Percentiles rank a stretch among this genome's conserved stretches.
These are phyloP conservation scores for Lepilemur septentrionalis DNA, from an alignment of 2,797 vertebrate genomes.

Conservation along the genomic window DNA sequence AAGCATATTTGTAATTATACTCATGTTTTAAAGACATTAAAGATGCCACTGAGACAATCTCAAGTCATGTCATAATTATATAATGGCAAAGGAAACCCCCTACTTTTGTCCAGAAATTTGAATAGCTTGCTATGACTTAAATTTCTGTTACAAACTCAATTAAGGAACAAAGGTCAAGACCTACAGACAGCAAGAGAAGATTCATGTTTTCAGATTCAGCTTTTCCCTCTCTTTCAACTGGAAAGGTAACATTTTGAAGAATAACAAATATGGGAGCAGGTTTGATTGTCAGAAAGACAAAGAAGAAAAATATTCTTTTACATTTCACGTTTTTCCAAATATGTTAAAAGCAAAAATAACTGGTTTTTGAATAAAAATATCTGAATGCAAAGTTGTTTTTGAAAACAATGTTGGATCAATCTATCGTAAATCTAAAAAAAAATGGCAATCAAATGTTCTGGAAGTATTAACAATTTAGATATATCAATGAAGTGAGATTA, in stretches of 20 bases:
- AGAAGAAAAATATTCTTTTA: background rate
- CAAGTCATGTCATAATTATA: background rate
- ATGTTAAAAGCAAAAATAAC: constrained; percentile 22
- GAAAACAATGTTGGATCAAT: background rate
- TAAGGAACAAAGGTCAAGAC: background rate
- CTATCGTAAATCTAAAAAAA: background rate
- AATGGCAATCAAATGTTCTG: background rate
- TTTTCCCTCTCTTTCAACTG: background rate
- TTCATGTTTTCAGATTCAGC: background rate
- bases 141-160: background rate
- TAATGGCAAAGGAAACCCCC: background rate
- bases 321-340: background rate
- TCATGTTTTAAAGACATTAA: background rate
- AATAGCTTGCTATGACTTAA: background rate
- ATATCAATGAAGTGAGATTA: background rate
- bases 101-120: background rate
- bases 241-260: background rate
- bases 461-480: background rate
- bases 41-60: background rate
- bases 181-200: background rate
- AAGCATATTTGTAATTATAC: background rate
- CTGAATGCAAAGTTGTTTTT: background rate
- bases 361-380: background rate
- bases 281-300: background rate
- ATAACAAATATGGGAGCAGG: background rate